Base-by-base conservation (phyloP, 2,113 vertebrate genomes). In the Actenoides lindsayi region DNA sequence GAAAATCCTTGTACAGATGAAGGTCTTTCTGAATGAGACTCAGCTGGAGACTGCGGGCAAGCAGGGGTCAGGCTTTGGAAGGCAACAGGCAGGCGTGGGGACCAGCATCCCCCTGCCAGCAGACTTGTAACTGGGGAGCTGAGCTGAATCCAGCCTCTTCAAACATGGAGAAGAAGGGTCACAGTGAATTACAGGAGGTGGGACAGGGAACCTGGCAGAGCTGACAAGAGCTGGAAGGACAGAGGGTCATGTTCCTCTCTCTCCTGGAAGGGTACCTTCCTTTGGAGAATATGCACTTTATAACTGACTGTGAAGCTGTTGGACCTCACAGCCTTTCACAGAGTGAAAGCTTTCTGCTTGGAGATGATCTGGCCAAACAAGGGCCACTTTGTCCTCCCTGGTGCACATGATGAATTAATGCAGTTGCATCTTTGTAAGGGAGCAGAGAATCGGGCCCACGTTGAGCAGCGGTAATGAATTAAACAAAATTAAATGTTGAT, bases 401-500 rank as follows among this genome's bases (percentile, higher is more conserved):
- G 4, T 14, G 10, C 24, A n/a, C 39, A 11, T 24, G 5, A 33
- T 3, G 44, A 62, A 79, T 70, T 63, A 11, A 35, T 4, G 33
- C 1, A 3, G 64, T 46, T 82, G 15, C 28, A 13, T 25, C 77
- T 70, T 39, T 41, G 13, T n/a, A 12, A 75, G 31, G 33, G 56
- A 35, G 57, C n/a, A 31, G 67, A 37, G 83, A 90, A 65, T 5
- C 23, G 59, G 67, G 59, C 78, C 67, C 83, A 65, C 0, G 0
- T 70, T 89, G 89, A 94, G 62, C 2, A 0, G 91, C 3, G 2
- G 79, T 70, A 88, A 93, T 73, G 68, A 96, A 95, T 95, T 54
- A 74, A 80, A 91, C 27, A 6, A 46, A 90, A 91, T 96, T 95
- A 96, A 96, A 95, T 62, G 53, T 94, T 95, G 89, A 91, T 95